Percentiles rank a stretch among this genome's conserved stretches.
phyloP scores from a whole-genome alignment of 2,113 vertebrate species.

The Cyanoramphus novaezelandiae region DNA sequence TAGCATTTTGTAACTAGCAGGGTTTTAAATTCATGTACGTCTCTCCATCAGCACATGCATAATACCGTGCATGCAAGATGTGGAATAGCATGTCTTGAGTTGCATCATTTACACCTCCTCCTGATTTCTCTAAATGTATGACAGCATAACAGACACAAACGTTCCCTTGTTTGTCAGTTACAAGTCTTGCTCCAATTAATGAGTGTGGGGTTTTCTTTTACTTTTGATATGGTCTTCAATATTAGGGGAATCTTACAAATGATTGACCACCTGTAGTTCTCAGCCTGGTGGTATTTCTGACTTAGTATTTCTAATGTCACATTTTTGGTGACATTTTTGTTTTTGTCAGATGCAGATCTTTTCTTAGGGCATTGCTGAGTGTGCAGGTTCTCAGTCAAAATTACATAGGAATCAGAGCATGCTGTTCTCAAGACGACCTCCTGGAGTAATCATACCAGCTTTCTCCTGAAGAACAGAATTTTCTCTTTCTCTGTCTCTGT shows the following conservation, averaged over 20 bases:
- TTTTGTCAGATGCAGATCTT: background rate
- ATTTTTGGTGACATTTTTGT: background rate
- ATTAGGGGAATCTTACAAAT: background rate
- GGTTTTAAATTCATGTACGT: background rate
- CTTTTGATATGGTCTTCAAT: background rate
- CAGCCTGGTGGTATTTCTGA: background rate
- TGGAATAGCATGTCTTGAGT: background rate
- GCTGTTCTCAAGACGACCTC: background rate
- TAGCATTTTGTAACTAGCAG: background rate
- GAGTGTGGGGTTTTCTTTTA: background rate
- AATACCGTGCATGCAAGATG: rapidly evolving
- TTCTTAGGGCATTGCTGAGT: background rate
- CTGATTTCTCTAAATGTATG: background rate
- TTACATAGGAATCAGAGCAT: background rate
- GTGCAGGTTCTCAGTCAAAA: background rate
- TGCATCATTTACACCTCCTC: background rate
- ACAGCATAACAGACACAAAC: background rate
- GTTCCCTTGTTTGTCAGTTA: background rate
- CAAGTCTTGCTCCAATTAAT: background rate
- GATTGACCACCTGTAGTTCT: background rate
- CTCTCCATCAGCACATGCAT: rapidly evolving
- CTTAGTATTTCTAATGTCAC: background rate
- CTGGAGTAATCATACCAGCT: background rate
- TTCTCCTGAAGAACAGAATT: background rate
- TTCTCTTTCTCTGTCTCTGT: background rate